Evolutionary conservation across 30 jellyfish, hydroid and myxozoan genomes (phyloP).

Genomic region (Turritopsis dohrnii): DNA sequence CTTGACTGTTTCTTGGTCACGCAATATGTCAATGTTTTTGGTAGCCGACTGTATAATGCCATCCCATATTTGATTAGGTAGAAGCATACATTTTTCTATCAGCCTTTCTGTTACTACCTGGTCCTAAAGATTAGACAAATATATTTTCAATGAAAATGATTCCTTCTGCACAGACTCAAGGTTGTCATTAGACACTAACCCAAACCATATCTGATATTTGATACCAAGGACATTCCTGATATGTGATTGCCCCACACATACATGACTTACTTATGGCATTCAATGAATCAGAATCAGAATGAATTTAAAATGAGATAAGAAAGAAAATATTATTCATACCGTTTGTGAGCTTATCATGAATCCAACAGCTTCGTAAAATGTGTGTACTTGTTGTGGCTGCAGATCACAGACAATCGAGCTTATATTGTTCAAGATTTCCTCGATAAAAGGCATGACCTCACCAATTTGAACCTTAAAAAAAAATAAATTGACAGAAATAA

Average conservation of each 20-base stretch:
- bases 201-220: too few species aligned
- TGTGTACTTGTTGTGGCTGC: slow-evolving; percentile 98
- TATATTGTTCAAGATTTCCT: slow-evolving; percentile 88
- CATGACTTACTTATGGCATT: too few species aligned
- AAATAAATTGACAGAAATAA: not conserved
- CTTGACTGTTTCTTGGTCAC: slow-evolving; percentile 93
- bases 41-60: slow-evolving; percentile 93
- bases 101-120: slow-evolving; percentile 97
- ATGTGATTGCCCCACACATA: too few species aligned
- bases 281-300: too few species aligned
- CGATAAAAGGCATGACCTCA: slow-evolving; percentile 98
- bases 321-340: too few species aligned
- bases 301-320: too few species aligned
- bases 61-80: slow-evolving; percentile 98
- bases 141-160: not conserved
- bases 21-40: slow-evolving; percentile 71
- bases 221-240: too few species aligned
- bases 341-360: slow-evolving; percentile 98
- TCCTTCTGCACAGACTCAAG: too few species aligned
- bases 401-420: slow-evolving; percentile 94
- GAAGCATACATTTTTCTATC: slow-evolving; percentile 93
- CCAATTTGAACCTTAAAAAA: slow-evolving; percentile 84
- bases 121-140: slow-evolving; percentile 42
- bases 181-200: too few species aligned
- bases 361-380: slow-evolving; percentile 98